Percentiles rank a stretch among this genome's conserved stretches.
Evolutionary conservation across 2,888 invertebrate genomes (phyloP).

Genomic region (Hemithea aestivaria): DNA sequence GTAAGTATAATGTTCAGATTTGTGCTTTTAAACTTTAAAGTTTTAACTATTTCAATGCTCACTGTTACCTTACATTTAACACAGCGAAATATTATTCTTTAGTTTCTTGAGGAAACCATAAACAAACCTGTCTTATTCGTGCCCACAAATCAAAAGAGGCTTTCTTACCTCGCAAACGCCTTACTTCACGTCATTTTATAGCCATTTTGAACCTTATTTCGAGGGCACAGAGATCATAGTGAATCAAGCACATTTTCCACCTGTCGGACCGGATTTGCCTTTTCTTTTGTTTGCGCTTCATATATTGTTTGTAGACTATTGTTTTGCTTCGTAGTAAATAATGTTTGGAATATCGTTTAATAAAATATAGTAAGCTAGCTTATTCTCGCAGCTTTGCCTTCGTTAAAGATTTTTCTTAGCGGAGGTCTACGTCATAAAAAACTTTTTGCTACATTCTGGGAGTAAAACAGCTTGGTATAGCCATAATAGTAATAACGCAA

Average conservation of each 20-base stretch:
- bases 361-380: too few relatives aligned
- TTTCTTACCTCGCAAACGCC: constrained; percentile 48
- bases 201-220: constrained; percentile 21
- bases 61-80: too few relatives aligned
- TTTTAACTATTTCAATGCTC: too few relatives aligned
- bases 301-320: constrained; percentile 59
- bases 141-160: constrained; percentile 65
- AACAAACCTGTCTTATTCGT: constrained; percentile 59
- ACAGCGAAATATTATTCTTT: constrained; percentile 38
- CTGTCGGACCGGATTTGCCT: constrained; percentile 39
- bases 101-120: constrained; percentile 61
- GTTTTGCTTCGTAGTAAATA: constrained; percentile 40
- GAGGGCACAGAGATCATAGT: constrained; percentile 12
- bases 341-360: constrained; percentile 14
- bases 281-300: constrained; percentile 50
- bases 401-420: too few relatives aligned
- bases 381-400: too few relatives aligned
- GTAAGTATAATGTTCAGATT: neutral
- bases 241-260: constrained; percentile 19
- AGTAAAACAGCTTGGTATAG: too few relatives aligned
- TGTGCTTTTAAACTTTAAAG: constrained; percentile 5
- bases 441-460: too few relatives aligned
- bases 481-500: too few relatives aligned
- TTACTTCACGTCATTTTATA: constrained; percentile 16
- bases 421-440: too few relatives aligned